Base-by-base conservation (phyloP, 2,113 vertebrate species). In the Equus quagga region DNA sequence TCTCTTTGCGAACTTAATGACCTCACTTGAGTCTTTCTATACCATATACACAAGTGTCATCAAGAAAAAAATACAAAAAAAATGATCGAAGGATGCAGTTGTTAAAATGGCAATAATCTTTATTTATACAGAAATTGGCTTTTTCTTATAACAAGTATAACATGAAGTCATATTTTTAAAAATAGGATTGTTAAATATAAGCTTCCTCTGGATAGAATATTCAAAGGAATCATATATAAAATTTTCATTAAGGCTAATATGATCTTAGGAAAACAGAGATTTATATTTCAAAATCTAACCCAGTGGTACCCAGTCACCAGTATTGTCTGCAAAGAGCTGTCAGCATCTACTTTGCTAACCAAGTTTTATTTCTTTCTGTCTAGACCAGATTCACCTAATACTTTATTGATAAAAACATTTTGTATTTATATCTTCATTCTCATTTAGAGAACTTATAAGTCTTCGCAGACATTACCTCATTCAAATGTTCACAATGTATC, bases 401-500 rank as follows among this genome's bases (percentile, higher is more conserved):
- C 54, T 81, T 88, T 96, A 94, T 89, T 92, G 95, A 97, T 89
- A 92, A 97, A 96, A 90, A 93, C 23, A 65, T 80, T 75, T 95
- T 82, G 64, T 91, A 80, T 97, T 97, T 97, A 81, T 70, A 76
- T 94, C 78, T 96, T 82, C 89, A 90, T 95, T 90, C 65, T 93
- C 65, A 90, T 84, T 70, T 67, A 46, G 69, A 93, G 60, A 96
- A 72, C 28, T 80, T 73, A 46, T 41, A 89, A 92, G 65, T 2
- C n/a, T 96, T 96, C 23, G 6, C 69, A 98, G 95, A 97, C 96
- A 97, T 95, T 92, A 97, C 89, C 95, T 97, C 97, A 98, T 95
- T 95, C 83, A 58, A 70, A 86, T 46, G n/a, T 84, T 88, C 88
- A 91, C 69, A 95, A 56, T 23, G 31, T 24, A 24, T 93, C 91